Base-by-base conservation (phyloP, 2,797 vertebrate species). In the Acanthis flammea region DNA sequence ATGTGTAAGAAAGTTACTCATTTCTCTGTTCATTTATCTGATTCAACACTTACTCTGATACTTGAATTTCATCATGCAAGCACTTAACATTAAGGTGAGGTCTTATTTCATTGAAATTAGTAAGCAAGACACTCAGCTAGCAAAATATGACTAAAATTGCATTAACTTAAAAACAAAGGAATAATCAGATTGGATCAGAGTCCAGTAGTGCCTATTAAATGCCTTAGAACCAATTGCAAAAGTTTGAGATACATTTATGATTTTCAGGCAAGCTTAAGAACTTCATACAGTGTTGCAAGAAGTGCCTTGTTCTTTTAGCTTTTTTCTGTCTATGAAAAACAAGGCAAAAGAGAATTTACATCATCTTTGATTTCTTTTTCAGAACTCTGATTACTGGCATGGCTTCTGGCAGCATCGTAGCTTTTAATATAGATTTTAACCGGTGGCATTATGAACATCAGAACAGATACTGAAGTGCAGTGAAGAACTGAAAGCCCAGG, bases 381-480 rank as follows among this genome's bases (percentile, higher is more conserved):
- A 99, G 99, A 98, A 99, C 99, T 86, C 98, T 99, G 98, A 99
- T 99, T 96, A 99, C 99, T 3, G 99, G 99, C 94, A 99, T 99
- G 99, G 99, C 99, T 54, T 99, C 99, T 77, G 99, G 99, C 85
- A 99, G 99, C 97, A 99, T 99, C 23, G 99, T 99, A 97, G 99
- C 99, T 94, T 99, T 99, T 97, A 99, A 99, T 98, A 99, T 99
- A 93, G 99, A 99, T 98, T 99, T 99, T 98, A 99, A 99, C 97
- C 98, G 99, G 93, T 99, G 99, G 99, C 99, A 99, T 98, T 99
- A 99, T 88, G 99, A 99, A 96, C 99, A 99, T 98, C 99, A 99
- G 96, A 99, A 99, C 98, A 98, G 99, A 97, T 99, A 99, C 96
- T 99, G 98, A 99, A 91, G 88, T 2, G 22, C 79, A 93, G 74